Percentiles rank a stretch among this genome's conserved stretches.
Conservation (phyloP, 2,888 invertebrate genomes). For the Melieria picta region DNA sequence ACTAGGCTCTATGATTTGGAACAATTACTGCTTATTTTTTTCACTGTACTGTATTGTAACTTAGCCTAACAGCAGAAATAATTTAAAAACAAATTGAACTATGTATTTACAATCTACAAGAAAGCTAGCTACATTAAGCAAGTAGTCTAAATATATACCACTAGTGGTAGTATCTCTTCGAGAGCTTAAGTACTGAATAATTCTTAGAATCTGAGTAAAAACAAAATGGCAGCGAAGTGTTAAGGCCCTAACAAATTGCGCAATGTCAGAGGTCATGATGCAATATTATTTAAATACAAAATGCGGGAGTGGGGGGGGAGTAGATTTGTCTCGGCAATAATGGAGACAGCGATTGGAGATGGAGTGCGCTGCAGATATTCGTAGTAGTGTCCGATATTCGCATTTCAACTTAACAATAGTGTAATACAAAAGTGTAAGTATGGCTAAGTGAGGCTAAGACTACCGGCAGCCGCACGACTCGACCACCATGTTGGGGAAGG, state of each 20-base stretch:
- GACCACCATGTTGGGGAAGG: constrained; percentile 90
- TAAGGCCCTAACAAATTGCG: too few species aligned
- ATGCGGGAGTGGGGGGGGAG: too few species aligned
- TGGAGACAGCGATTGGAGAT: neutral
- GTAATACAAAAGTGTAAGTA: neutral
- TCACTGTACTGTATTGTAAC: neutral
- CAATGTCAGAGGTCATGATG: too few species aligned
- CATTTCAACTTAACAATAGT: neutral
- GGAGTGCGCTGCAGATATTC: neutral
- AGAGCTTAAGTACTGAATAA: constrained; percentile 45
- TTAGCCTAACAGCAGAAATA: neutral
- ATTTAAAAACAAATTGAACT: constrained; percentile 13
- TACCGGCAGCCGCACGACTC: constrained; percentile 90
- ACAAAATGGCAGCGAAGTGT: neutral
- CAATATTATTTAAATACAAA: too few species aligned
- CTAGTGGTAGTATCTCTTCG: constrained; percentile 33
- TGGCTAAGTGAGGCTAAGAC: constrained; percentile 43
- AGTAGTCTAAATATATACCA: too few species aligned
- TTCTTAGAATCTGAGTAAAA: neutral
- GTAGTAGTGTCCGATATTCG: neutral
- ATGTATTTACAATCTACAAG: constrained; percentile 15
- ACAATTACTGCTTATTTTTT: neutral
- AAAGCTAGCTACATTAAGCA: too few species aligned
- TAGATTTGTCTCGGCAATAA: neutral
- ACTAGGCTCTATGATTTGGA: neutral